Conservation (phyloP, 2,888 invertebrate species). For the Cataglyphis livida region DNA sequence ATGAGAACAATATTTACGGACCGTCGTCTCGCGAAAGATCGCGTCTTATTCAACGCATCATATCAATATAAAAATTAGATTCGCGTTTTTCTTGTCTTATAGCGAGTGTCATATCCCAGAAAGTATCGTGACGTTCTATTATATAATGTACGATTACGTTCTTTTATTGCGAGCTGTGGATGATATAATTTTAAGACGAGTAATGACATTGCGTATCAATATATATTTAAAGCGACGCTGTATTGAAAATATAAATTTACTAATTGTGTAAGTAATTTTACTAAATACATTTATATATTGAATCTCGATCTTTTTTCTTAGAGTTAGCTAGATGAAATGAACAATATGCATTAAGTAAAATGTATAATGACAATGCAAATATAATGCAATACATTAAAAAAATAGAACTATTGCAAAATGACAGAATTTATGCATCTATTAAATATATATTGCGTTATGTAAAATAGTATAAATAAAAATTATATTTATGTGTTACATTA, state of each 20-base stretch:
- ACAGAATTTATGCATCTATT: background rate
- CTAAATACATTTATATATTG: background rate
- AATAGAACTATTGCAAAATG: background rate
- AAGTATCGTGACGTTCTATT: background rate
- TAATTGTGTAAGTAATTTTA: background rate
- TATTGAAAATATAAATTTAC: background rate
- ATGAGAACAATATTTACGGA: conserved; percentile 1
- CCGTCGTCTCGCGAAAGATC: conserved; percentile 18
- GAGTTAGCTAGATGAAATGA: background rate
- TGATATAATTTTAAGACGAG: conserved; percentile 20
- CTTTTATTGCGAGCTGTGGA: background rate
- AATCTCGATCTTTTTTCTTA: background rate
- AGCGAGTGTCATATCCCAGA: background rate
- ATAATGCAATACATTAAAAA: background rate
- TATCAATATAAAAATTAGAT: conserved; percentile 38
- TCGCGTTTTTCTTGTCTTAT: background rate
- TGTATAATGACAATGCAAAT: background rate
- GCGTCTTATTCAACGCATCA: conserved; percentile 38
- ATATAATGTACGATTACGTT: conserved; percentile 18
- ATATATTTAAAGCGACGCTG: background rate
- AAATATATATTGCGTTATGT: background rate
- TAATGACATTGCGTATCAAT: background rate
- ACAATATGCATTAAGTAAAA: background rate
- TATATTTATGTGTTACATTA: background rate
- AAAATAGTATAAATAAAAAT: background rate